Base-by-base conservation (phyloP, 2,888 invertebrate species). In the Hypena proboscidalis region DNA sequence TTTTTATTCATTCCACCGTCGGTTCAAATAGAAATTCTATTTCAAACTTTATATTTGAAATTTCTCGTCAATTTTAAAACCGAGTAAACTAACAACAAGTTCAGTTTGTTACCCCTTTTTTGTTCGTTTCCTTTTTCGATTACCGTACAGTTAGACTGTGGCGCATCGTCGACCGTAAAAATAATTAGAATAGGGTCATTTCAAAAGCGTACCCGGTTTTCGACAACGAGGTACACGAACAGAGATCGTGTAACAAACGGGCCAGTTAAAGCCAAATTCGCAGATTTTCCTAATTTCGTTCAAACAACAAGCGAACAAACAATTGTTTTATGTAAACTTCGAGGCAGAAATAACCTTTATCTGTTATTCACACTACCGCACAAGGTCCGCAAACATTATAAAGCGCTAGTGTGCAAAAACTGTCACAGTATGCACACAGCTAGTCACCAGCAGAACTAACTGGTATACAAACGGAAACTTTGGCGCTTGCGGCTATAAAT, bases 401-500 rank as follows among this genome's bases (percentile, higher is more conserved):
- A 53, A 60, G 45, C 46, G 37, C 37, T 34, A 54, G 44, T 62
- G 49, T 66, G 61, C 63, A 70, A 69, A 73, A 76, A 73, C 67
- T 74, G 70, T 67, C 66, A 48, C 62, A 67, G 51, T 46, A 49
- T 58, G 59, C 67, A 67, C 58, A 67, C 57, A 58, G 39, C 47
- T 46, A 56, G 55, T 57, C 68, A 58, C 49, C 62, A 51, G 11
- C 47, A 51, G 57, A 62, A 61, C 68, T 48, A 70, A 68, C 69
- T 69, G 60, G 41, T 54, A 34, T 60, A 75, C 74, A 79, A 75
- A 70, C 67, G 57, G 38, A 63, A 78, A 80, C 67, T 78, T 76
- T 69, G 38, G 49, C 54, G 57, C 48, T 58, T 63, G 69, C 45
- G 67, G 71, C 59, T 63, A 65, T 74, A 75, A 79, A 81, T 82